Percentiles rank a stretch among this genome's conserved stretches.
phyloP scores from a whole-genome alignment of 1,140 invertebrate species.

The Sminthurides bifidus region DNA sequence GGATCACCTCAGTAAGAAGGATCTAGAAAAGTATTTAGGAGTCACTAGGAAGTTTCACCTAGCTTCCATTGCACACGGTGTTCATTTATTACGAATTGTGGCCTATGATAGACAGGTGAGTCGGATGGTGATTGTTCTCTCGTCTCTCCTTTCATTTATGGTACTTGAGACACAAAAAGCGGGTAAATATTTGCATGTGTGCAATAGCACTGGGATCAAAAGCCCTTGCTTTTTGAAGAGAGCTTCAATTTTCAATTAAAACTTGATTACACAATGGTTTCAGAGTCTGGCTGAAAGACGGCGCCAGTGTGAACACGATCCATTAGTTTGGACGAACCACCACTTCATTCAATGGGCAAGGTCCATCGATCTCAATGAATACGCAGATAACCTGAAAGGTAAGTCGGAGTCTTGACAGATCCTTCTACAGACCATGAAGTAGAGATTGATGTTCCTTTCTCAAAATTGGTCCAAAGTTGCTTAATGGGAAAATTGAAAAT shows the following conservation, averaged over 20 bases:
- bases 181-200: too few species aligned
- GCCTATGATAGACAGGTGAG: conserved; percentile 81
- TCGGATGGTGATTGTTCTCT: conserved; percentile 6
- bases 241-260: too few species aligned
- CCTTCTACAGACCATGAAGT: too few species aligned
- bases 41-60: conserved; percentile 86
- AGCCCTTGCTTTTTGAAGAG: too few species aligned
- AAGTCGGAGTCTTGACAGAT: too few species aligned
- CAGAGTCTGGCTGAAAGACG: conserved; percentile 74
- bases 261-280: too few species aligned
- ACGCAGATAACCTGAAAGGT: conserved; percentile 88
- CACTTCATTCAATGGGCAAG: conserved; percentile 83
- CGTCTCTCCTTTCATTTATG: neutral
- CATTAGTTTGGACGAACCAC: conserved; percentile 88
- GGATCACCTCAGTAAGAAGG: conserved; percentile 82
- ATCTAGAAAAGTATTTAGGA: conserved; percentile 80
- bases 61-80: conserved; percentile 81
- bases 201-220: too few species aligned
- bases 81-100: conserved; percentile 78
- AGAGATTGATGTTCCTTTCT: too few species aligned
- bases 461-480: conserved; percentile 17
- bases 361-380: conserved; percentile 84
- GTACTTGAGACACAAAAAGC: neutral
- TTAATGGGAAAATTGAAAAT: neutral
- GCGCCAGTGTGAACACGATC: conserved; percentile 76